Evolutionary conservation across 2,888 invertebrate species (phyloP), one percentile per base, ranked within the genome.

Genomic region (Villa cingulata): DNA sequence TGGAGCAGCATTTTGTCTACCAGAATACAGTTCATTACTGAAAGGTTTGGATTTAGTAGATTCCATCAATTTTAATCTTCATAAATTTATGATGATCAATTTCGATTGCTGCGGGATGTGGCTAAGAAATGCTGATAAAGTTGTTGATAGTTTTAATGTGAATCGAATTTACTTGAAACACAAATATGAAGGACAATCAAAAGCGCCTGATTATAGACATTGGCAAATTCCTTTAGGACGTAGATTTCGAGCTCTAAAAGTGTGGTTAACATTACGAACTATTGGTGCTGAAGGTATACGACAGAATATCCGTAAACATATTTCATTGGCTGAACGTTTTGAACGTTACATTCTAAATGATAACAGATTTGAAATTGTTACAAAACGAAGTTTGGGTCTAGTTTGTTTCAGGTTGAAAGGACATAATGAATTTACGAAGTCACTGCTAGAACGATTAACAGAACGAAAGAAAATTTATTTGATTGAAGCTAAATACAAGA

Each of bases 21-120:
- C 94, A 0, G 97, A 97, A 70, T 65, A 83, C 65, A 78, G 87
- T 45, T 73, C 84, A 55, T 69, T 87, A 14, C 80, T 89, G 72
- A 73, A 76, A 48, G 88, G 88, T 1, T 65, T 88, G 6, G 78
- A 96, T 65, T 77, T 78, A 48, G 87, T 81, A 0, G 86, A 92
- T 62, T 95, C 95, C 0, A 83, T 95, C 58, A 91, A 91, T 65
- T 82, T 94, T 53, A 98, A 98, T 66, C 82, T 89, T 0, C 95
- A 96, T 68, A 97, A 98, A 71, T 95, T 94, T 85, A 75, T 97
- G 72, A 75, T 92, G 48, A 85, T 92, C 5, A 92, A 88, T 64
- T 96, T 95, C 54, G 97, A 98, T 65, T 95, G 95, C 61, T 91
- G 92, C 0, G 84, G 90, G 1, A 80, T 97, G 77, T 88, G 88